Percentiles rank a stretch among this genome's conserved stretches.
Conservation (phyloP, 1,140 invertebrate species). For the Aporrectodea caliginosa region DNA sequence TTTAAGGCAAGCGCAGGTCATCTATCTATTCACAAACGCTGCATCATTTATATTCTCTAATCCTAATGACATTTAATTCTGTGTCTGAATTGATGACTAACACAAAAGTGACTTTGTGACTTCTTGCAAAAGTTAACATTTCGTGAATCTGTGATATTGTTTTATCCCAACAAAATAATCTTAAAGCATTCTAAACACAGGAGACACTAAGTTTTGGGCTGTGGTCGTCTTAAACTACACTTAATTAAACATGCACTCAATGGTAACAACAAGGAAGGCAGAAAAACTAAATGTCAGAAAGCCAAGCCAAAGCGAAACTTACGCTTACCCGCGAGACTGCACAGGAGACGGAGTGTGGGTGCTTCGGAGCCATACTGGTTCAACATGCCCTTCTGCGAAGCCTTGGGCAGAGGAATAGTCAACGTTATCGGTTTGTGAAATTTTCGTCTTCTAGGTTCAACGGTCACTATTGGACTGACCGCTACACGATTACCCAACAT, state of each 20-base stretch:
- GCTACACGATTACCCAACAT: slow-evolving; percentile 95
- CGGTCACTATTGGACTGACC: slow-evolving; percentile 97
- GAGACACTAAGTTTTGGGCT: too few relatives aligned
- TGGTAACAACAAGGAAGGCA: neutral
- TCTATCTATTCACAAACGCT: too few relatives aligned
- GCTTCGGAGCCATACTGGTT: slow-evolving; percentile 83
- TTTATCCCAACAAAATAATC: too few relatives aligned
- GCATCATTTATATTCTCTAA: too few relatives aligned
- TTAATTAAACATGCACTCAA: neutral
- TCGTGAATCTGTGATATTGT: too few relatives aligned
- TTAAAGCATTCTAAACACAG: too few relatives aligned
- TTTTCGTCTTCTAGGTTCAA: slow-evolving; percentile 92
- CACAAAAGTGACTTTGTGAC: too few relatives aligned
- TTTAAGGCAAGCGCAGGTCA: too few relatives aligned
- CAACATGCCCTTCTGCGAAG: slow-evolving; percentile 84
- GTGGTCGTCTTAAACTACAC: too few relatives aligned
- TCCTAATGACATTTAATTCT: too few relatives aligned
- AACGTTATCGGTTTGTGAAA: slow-evolving; percentile 99
- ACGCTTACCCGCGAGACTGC: slow-evolving; percentile 91
- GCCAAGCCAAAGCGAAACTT: slow-evolving; percentile 25
- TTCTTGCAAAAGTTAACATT: too few relatives aligned
- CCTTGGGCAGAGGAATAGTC: slow-evolving; percentile 95
- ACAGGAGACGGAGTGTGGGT: slow-evolving; percentile 89
- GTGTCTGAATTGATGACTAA: too few relatives aligned
- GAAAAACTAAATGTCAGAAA: neutral